phyloP scores from a whole-genome alignment of 1,140 invertebrate genomes.

The Araneus ventricosus region DNA sequence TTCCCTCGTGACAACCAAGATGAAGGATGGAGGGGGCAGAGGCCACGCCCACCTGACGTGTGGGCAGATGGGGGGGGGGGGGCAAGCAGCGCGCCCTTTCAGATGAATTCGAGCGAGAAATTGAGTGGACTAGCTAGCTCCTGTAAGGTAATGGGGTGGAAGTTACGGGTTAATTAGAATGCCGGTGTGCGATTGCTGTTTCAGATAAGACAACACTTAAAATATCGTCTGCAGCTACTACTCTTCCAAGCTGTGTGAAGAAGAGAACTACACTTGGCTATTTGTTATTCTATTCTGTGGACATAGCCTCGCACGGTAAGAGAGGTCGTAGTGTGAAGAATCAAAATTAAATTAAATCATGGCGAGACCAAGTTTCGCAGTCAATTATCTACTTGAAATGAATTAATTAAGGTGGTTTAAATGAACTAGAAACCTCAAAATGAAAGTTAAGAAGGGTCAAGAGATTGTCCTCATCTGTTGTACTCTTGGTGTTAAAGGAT shows the following conservation, averaged over 20 bases:
- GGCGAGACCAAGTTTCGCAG: neutral
- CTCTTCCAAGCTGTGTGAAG: neutral
- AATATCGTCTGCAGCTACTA: constrained; percentile 8
- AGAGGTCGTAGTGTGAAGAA: neutral
- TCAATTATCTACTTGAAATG: neutral
- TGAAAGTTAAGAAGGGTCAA: too few relatives aligned
- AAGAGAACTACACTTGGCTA: neutral
- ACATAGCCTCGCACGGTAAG: too few relatives aligned
- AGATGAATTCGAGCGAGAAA: constrained; percentile 42
- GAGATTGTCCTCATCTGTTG: too few relatives aligned
- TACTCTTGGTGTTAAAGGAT: too few relatives aligned
- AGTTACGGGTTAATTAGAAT: constrained; percentile 52
- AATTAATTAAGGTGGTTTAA: neutral
- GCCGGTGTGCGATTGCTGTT: constrained; percentile 31
- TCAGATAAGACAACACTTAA: constrained; percentile 22
- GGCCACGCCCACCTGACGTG: constrained; percentile 48
- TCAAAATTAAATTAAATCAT: neutral
- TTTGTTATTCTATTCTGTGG: neutral
- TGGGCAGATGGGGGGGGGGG: constrained; percentile 17
- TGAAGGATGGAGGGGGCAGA: constrained; percentile 41
- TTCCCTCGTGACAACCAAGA: constrained; percentile 24
- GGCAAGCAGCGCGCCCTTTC: neutral
- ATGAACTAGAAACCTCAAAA: too few relatives aligned
- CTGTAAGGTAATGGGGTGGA: constrained; percentile 42
- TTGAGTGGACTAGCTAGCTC: constrained; percentile 32